phyloP scores from a whole-genome alignment of 2,113 vertebrate species.

The Elephas maximus region DNA sequence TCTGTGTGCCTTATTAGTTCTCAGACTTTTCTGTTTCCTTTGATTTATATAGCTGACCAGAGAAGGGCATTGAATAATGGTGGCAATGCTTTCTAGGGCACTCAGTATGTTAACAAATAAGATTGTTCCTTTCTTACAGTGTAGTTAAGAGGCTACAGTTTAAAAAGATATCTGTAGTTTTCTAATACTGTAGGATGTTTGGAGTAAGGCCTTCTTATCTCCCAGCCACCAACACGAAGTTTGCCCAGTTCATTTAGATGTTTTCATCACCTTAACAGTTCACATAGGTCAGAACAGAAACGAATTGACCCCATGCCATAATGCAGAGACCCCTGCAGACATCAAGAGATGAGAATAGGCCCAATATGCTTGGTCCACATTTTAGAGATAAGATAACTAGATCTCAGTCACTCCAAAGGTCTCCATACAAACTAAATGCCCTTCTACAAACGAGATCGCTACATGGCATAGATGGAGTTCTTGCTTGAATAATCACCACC shows the following conservation, averaged over 20 bases:
- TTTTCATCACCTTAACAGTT: conserved; percentile 18
- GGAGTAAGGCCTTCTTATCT: conserved; percentile 13
- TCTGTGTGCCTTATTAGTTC: conserved; percentile 9
- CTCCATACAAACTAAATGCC: conserved; percentile 26
- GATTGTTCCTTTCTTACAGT: not conserved
- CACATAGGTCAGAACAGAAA: conserved; percentile 45
- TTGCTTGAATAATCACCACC: conserved; percentile 15
- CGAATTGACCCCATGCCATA: not conserved
- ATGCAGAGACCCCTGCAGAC: not conserved
- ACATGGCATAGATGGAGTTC: conserved; percentile 16
- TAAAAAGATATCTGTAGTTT: conserved; percentile 32
- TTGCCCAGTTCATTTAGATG: conserved; percentile 13
- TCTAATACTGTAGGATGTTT: conserved; percentile 12
- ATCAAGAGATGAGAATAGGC: conserved; percentile 14
- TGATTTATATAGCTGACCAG: conserved; percentile 48
- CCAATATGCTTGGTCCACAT: not conserved
- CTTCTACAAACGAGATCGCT: conserved; percentile 45
- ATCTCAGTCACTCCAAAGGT: conserved; percentile 13
- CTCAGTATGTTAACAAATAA: conserved; percentile 22
- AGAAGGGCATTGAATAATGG: not conserved
- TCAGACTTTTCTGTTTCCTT: conserved; percentile 37
- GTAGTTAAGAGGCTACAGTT: not conserved
- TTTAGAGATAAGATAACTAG: conserved; percentile 51
- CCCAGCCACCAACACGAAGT: not conserved
- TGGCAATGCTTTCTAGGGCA: not conserved